Conservation (phyloP, 2,113 vertebrate genomes). For the Uria aalge region DNA sequence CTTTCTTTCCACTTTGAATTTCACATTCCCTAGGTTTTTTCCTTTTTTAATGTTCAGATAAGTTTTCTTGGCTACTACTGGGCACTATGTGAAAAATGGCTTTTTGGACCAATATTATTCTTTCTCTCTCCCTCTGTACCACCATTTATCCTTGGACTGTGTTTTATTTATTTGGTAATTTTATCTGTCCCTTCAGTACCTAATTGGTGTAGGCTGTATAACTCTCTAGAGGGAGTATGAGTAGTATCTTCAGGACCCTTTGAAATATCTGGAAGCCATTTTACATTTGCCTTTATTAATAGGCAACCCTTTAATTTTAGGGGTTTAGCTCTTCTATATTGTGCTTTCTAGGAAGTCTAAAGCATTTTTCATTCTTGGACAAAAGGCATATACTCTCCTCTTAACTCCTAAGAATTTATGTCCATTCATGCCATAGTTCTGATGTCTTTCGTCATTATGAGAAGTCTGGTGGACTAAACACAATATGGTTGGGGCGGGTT, state of each 20-base stretch:
- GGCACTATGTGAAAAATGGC: neutral
- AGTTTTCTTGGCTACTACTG: neutral
- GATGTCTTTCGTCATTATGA: neutral
- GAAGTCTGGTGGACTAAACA: neutral
- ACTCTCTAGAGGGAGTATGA: neutral
- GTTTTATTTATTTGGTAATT: neutral
- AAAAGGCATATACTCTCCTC: neutral
- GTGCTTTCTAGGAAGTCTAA: neutral
- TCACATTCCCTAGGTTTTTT: neutral
- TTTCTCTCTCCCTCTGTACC: neutral
- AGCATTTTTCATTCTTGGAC: neutral
- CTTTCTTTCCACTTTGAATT: neutral
- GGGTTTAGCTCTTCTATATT: neutral
- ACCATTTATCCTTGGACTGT: neutral
- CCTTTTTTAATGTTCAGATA: neutral
- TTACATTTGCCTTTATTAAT: neutral
- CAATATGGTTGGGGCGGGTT: neutral
- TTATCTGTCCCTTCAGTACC: neutral
- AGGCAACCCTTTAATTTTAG: neutral
- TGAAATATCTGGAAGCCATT: neutral
- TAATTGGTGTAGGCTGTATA: neutral
- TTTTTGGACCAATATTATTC: neutral
- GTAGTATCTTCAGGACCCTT: neutral
- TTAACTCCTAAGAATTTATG: neutral
- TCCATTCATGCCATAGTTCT: neutral